phyloP scores from a whole-genome alignment of 64 coral and sea anemone genomes.

The Exaiptasia diaphana region DNA sequence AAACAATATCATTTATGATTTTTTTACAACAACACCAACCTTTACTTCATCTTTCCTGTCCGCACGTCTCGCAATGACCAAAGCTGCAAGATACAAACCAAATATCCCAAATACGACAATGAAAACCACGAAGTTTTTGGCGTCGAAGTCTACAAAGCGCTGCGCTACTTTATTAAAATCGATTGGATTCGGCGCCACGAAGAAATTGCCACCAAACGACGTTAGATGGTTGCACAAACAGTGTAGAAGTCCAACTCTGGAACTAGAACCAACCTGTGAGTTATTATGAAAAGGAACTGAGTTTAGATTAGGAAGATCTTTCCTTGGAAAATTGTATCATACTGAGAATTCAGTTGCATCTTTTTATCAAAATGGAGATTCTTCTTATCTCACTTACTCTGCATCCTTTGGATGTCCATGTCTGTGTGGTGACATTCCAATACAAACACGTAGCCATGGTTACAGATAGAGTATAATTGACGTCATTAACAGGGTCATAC shows the following conservation, averaged over 20 bases:
- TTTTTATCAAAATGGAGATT: no score
- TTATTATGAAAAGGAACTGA: no score
- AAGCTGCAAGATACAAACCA: slow-evolving; percentile 64
- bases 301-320: background rate
- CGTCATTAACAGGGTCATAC: slow-evolving; percentile 54
- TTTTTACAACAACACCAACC: background rate
- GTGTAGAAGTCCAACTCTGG: slow-evolving; percentile 32
- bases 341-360: no score
- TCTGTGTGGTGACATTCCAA: slow-evolving; percentile 58
- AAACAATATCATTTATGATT: background rate
- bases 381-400: slow-evolving; percentile 63
- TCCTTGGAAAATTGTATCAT: no score
- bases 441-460: slow-evolving; percentile 72
- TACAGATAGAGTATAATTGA: slow-evolving; percentile 77
- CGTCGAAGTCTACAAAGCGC: slow-evolving; percentile 52
- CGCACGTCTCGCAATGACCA: slow-evolving; percentile 59
- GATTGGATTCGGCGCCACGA: slow-evolving; percentile 85
- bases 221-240: slow-evolving; percentile 80
- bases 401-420: slow-evolving; percentile 77
- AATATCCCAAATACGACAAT: slow-evolving; percentile 54
- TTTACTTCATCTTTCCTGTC: slow-evolving; percentile 71
- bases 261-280: slow-evolving; percentile 55
- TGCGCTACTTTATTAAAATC: slow-evolving; percentile 77
- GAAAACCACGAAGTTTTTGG: slow-evolving; percentile 75
- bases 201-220: slow-evolving; percentile 86